Conservation (phyloP, 2,113 vertebrate genomes). For the Zosterops pallidus region DNA sequence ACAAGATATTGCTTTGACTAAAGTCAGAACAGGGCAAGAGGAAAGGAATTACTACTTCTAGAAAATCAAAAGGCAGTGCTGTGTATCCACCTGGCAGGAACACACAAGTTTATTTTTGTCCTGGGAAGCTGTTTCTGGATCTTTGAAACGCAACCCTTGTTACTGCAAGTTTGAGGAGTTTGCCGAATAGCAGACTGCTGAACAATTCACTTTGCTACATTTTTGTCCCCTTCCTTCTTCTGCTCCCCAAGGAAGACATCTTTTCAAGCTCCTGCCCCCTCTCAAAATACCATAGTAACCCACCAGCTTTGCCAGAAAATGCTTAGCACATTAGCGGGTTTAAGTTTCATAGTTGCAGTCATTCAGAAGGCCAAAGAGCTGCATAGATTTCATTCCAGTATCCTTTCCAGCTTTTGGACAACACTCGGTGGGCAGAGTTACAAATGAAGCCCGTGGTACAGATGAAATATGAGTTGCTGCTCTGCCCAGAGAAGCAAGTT, state of each 20-base stretch:
- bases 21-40: neutral
- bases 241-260: neutral
- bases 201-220: conserved; percentile 26
- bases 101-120: conserved; percentile 38
- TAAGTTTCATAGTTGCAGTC: conserved; percentile 52
- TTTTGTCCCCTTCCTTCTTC: conserved; percentile 27
- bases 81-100: conserved; percentile 32
- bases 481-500: neutral
- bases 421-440: conserved; percentile 38
- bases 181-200: neutral
- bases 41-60: conserved; percentile 5
- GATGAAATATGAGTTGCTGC: conserved; percentile 38
- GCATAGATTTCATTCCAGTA: conserved; percentile 69
- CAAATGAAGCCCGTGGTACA: conserved; percentile 27
- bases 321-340: conserved; percentile 75
- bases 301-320: conserved; percentile 67
- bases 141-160: neutral
- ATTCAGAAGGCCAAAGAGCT: conserved; percentile 53
- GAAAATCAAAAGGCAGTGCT: conserved; percentile 31
- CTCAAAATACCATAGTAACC: conserved; percentile 59
- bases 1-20: neutral
- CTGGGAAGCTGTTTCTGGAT: conserved; percentile 18
- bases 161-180: conserved; percentile 11
- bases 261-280: conserved; percentile 40
- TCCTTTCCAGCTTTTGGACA: conserved; percentile 73